Evolutionary conservation across 1,140 invertebrate genomes (phyloP), one percentile per base, ranked within the genome.

Genomic region (Phymastichus coffea): DNA sequence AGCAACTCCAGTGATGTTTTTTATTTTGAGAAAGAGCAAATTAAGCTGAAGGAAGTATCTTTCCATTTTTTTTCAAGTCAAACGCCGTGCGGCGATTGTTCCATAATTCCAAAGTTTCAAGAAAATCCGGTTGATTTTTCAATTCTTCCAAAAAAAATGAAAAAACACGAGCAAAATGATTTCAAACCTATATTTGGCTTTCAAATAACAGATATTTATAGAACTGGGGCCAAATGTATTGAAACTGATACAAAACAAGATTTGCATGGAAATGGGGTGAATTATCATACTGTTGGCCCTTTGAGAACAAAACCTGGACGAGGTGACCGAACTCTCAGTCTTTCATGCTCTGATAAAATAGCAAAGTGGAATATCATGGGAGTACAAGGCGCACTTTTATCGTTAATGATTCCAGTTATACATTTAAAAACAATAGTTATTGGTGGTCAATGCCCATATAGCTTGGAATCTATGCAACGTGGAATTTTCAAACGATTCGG

Each of bases 261-360:
- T 77, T 61, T 70, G 17, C 80, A 82, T 67, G 49, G 71, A 26
- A 62, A 77, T 26, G 91, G 90, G 9, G 38, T 61, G 8, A 72
- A 83, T 23, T 93, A 91, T 75, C 93, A 95, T 70, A 70, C 80
- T 10, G 70, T 86, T 1, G 91, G 90, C 17, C 86, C 85, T 35
- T 82, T 96, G 8, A 82, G 95, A 47, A 95, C 88, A 2, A 98
- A 98, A 78, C 95, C 95, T 41, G 95, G 95, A 0, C 80, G 93
- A 70, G 95, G 95, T 0, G 89, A 95, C 73, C 87, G 87, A 40
- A 97, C 95, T 2, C 70, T 91, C 12, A 95, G 92, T 37, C 85
- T 96, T 61, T 95, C 92, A 1, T 97, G 95, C 76, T 96, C 93
- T 76, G 95, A 98, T 78, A 98, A 97, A 83, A 80, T 97, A 2